Base-by-base conservation (phyloP, 1,140 invertebrate genomes). In the Pararge aegeria region DNA sequence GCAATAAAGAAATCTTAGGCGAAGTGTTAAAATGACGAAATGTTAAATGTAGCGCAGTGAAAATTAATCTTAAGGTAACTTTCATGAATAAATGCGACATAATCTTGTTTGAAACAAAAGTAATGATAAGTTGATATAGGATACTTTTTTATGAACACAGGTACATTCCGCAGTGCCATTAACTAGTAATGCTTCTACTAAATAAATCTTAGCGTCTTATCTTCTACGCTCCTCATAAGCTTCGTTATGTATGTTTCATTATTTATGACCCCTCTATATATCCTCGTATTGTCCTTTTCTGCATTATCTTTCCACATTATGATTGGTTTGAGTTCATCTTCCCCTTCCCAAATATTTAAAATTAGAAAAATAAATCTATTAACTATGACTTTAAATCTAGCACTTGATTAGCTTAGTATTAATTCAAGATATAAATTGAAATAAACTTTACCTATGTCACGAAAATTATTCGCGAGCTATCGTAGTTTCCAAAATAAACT, bases 81-180 rank as follows among this genome's bases (percentile, higher is more conserved):
- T 54, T 74, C 68, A 74, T 67, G 66, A 68, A 75, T 72, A 68
- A 81, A 76, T 71, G 66, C 70, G 65, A 82, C 78, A 82, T 83
- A 85, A 80, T 84, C 75, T 81, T 72, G 75, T 85, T 86, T 66
- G 70, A 80, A 83, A 80, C 67, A 66, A 68, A 77, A 68, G 34
- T 83, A 83, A 78, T 75, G 60, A 64, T 88, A 88, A 88, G 81
- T 75, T 76, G 70, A 73, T 64, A 78, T 84, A 85, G 79, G 78
- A 77, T 83, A 86, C 68, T 80, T 89, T 89, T 89, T 87, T 87
- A 83, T 84, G 60, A 78, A 81, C 65, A 75, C 75, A 74, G 85
- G 81, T 87, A 85, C 83, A 85, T 86, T 87, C 80, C 78, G 77
- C 80, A 75, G 86, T 85, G 81, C 84, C 83, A 81, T 85, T 86